Base-by-base conservation (phyloP, 35 echinoderm and acorn worm genomes). In the Diadema setosum region DNA sequence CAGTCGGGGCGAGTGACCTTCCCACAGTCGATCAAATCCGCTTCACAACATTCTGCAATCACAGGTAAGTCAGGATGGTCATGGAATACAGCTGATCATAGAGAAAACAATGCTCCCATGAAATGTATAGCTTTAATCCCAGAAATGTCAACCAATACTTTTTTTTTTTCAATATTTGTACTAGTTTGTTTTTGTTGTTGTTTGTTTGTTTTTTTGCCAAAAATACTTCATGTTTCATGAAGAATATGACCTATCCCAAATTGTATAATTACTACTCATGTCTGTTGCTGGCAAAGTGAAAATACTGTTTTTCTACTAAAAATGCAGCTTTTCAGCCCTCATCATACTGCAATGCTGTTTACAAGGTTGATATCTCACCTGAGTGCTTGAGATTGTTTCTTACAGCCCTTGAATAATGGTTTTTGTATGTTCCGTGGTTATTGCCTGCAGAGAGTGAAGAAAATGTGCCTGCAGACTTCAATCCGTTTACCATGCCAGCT, bases 1-100 rank as follows among this genome's bases (percentile, higher is more conserved):
- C 93, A 95, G 83, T 95, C 93, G 24, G 93, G 93, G 21, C 67
- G 90, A 61, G 93, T 95, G 18, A 95, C 93, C 16, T 95, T 95
- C 52, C 93, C 93, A 29, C 84, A 95, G 58, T 95, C 93, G 18
- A 70, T 85, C 29, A 95, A 95, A 36, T 88, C 93, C 1, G 90
- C 89, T 37, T 91, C 88, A 2, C 82, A 85, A 7, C 58, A 64
- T 73, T 91, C 93, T 42, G 78, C 81, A 15, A 42, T 95, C 7
- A 59, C 86, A 84, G 93, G 93, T 95, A 87, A 91, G n/a, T n/a
- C n/a, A n/a, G n/a, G n/a, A n/a, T n/a, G n/a, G n/a, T n/a, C n/a
- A n/a, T n/a, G n/a, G n/a, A n/a, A n/a, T n/a, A n/a, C n/a, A n/a
- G n/a, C n/a, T n/a, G n/a, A n/a, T n/a, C n/a, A n/a, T n/a, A n/a